These are phyloP conservation scores for Neoaliturus tenellus DNA, from an alignment of 2,888 invertebrate genomes.

Conservation along the genomic window DNA sequence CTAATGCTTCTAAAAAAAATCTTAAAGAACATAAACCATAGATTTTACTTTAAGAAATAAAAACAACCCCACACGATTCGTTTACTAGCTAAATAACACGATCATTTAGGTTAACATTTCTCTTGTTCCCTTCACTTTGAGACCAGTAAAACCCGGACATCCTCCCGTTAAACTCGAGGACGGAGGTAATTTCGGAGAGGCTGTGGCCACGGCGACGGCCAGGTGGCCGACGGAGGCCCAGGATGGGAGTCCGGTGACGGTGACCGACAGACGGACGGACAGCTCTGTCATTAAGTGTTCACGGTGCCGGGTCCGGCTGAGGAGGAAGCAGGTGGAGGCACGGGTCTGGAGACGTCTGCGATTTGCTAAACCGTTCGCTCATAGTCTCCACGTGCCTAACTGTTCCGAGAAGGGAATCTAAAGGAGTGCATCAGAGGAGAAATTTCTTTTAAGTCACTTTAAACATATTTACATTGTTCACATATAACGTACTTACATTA, in stretches of 20 bases:
- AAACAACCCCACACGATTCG: neutral
- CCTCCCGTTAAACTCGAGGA: neutral
- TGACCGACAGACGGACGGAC: conserved; percentile 8
- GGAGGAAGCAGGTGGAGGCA: neutral
- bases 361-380: neutral
- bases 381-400: too few relatives aligned
- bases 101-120: neutral
- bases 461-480: too few relatives aligned
- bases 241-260: neutral
- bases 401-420: too few relatives aligned
- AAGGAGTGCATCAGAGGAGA: too few relatives aligned
- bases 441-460: too few relatives aligned
- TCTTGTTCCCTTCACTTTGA: neutral
- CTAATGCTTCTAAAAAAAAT: too few relatives aligned
- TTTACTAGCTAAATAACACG: neutral
- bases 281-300: conserved; percentile 32
- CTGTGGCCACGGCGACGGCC: neutral
- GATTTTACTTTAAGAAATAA: too few relatives aligned
- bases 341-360: neutral
- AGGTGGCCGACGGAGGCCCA: neutral
- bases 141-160: neutral
- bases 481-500: too few relatives aligned
- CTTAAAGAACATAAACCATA: too few relatives aligned
- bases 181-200: neutral
- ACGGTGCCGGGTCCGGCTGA: neutral